Percentiles rank a stretch among this genome's conserved stretches.
Evolutionary conservation across 2,888 invertebrate species (phyloP).

Genomic region (Eutolmus rufibarbis): DNA sequence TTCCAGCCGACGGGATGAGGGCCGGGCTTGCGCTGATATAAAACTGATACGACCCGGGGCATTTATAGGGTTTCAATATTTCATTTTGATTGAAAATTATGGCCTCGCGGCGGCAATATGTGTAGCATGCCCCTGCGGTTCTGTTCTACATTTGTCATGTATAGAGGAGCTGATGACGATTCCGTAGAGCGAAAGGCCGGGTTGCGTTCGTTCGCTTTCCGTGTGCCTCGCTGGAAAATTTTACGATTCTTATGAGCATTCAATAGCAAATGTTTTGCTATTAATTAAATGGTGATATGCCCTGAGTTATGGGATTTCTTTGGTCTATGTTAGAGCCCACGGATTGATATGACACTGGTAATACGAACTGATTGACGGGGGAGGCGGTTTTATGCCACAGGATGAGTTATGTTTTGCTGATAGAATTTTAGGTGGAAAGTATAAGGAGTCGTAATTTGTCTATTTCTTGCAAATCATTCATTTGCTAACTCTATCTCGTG

Average conservation of each 20-base stretch:
- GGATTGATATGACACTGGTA: not conserved
- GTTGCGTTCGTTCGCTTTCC: not conserved
- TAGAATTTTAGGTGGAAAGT: not conserved
- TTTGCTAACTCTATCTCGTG: not conserved
- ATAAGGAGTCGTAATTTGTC: not conserved
- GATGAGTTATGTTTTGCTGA: not conserved
- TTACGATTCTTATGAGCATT: constrained; percentile 11
- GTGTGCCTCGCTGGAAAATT: not conserved
- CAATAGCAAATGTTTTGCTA: constrained; percentile 28
- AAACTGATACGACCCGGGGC: not conserved
- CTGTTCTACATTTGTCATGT: constrained; percentile 11
- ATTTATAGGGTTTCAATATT: constrained; percentile 40
- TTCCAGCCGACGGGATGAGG: not conserved
- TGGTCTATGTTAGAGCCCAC: not conserved
- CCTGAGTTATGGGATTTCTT: not conserved
- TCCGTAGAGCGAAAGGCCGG: not conserved
- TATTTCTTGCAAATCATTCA: not conserved
- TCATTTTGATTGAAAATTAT: constrained; percentile 51
- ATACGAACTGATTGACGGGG: not conserved
- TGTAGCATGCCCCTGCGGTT: not conserved
- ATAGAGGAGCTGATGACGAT: constrained; percentile 7
- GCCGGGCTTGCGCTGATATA: not conserved
- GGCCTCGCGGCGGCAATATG: constrained; percentile 49
- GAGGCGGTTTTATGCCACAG: not conserved
- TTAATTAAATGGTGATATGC: constrained; percentile 32